These are phyloP conservation scores for Exephanes ischioxanthus DNA, from an alignment of 2,888 invertebrate genomes.

Conservation along the genomic window DNA sequence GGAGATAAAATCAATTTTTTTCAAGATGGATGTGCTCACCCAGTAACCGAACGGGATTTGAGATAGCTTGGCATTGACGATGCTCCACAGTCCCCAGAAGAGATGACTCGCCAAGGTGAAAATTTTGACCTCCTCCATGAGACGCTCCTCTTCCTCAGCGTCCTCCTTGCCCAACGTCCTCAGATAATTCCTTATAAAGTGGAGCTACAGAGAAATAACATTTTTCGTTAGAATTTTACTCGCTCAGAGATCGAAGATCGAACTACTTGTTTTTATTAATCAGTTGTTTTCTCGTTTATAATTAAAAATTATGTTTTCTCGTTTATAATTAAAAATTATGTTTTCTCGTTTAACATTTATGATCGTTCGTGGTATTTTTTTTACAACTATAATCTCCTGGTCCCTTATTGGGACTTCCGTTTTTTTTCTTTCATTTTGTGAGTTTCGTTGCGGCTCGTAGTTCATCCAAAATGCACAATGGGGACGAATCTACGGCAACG, in stretches of 20 bases:
- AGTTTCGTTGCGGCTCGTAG: not conserved
- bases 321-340: conserved; percentile 8
- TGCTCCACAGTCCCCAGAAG: conserved; percentile 97
- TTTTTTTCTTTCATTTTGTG: not conserved
- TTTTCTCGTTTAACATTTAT: not conserved
- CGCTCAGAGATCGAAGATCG: conserved; percentile 62
- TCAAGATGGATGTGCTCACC: conserved; percentile 87
- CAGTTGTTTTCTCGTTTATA: conserved; percentile 22
- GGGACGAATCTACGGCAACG: not conserved
- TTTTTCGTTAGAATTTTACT: conserved; percentile 48
- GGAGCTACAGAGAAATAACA: conserved; percentile 81
- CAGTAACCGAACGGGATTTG: conserved; percentile 97
- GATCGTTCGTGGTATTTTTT: not conserved
- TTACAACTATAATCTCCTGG: not conserved
- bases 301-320: conserved; percentile 1
- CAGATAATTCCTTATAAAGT: conserved; percentile 84
- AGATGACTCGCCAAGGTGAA: conserved; percentile 96
- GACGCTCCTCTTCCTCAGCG: conserved; percentile 86
- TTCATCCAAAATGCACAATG: not conserved
- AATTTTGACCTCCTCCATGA: conserved; percentile 92
- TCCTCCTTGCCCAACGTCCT: conserved; percentile 84
- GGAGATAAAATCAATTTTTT: not conserved
- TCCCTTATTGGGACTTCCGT: conserved; percentile 32
- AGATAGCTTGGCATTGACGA: conserved; percentile 94
- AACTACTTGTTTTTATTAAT: conserved; percentile 49